phyloP scores from a whole-genome alignment of 2,113 vertebrate species.

The Pristiophorus japonicus region DNA sequence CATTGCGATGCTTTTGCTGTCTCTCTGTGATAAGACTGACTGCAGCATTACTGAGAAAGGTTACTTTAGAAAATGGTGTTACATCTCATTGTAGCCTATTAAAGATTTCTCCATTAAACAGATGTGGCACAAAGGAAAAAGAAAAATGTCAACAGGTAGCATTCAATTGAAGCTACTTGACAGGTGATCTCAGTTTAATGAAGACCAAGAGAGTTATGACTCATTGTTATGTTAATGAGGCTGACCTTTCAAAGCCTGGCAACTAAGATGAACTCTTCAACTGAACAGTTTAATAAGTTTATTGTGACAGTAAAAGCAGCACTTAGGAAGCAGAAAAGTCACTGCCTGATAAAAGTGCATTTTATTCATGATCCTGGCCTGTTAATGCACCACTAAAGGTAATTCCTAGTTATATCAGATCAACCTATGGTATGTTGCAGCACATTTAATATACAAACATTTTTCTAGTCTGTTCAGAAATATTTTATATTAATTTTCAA shows the following conservation, averaged over 20 bases:
- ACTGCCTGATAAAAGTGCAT: conserved; percentile 30
- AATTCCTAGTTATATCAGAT: neutral
- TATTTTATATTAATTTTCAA: neutral
- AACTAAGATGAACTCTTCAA: conserved; percentile 16
- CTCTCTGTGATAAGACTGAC: neutral
- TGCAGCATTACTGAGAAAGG: conserved; percentile 23
- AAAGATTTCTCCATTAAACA: conserved; percentile 22
- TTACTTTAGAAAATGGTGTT: conserved; percentile 16
- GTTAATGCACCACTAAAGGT: neutral
- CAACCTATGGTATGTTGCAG: neutral
- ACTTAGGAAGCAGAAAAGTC: neutral
- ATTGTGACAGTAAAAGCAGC: conserved; percentile 36
- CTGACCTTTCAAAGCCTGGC: conserved; percentile 26
- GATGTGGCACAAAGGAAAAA: conserved; percentile 34
- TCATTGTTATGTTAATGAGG: conserved; percentile 36
- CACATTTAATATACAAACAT: neutral
- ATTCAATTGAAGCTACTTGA: conserved; percentile 27
- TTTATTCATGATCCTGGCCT: conserved; percentile 33
- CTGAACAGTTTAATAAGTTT: conserved; percentile 30
- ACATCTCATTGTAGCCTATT: conserved; percentile 4
- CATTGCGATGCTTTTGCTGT: neutral
- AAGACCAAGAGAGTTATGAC: conserved; percentile 25
- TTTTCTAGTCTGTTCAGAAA: neutral
- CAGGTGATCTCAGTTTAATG: conserved; percentile 32
- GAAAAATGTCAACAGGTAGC: conserved; percentile 30